Evolutionary conservation across 30 jellyfish, hydroid and myxozoan genomes (phyloP), one percentile per base, ranked within the genome.

Genomic region (Catostylus mosaicus): DNA sequence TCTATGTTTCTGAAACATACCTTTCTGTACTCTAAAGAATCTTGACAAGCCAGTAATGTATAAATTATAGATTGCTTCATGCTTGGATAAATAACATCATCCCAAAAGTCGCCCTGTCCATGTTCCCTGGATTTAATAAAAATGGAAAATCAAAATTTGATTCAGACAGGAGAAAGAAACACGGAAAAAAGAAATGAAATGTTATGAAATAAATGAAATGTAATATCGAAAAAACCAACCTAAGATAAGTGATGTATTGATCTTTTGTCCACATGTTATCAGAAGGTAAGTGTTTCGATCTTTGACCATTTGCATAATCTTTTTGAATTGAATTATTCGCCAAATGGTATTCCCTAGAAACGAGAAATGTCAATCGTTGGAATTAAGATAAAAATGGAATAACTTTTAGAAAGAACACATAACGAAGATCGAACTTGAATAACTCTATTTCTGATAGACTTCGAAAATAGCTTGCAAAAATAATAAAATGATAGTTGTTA

Each of bases 241-340:
- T 80, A 22, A 93, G 71, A 63, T 93, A 69, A 18, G 74, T 37
- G 52, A 77, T 89, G 69, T 80, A 93, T 81, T 93, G 97, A 23
- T 87, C 98, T 32, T 91, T 67, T n/a, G 97, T 75, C 98, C 98
- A 93, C 98, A 93, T 93, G 52, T 93, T 93, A 23, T 78, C 88
- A 59, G 77, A 78, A 10, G 98, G 98, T 8, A 93, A 82, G 26
- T 16, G 30, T 24, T 75, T 52, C 20, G 98, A 93, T 30, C 98
- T 76, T 0, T 52, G 81, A 32, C 98, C 98, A 62, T 82, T 87
- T 51, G 73, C 30, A 63, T 74, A 93, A 66, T 93, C 86, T 54
- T 93, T 93, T 80, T 93, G 98, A 29, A 93, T 83, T 16, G 98
- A 93, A 67, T 93, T 93, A 54, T 93, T 93, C 30, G 98, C 96